phyloP scores from a whole-genome alignment of 2,888 invertebrate species.

The Heliconius sara region DNA sequence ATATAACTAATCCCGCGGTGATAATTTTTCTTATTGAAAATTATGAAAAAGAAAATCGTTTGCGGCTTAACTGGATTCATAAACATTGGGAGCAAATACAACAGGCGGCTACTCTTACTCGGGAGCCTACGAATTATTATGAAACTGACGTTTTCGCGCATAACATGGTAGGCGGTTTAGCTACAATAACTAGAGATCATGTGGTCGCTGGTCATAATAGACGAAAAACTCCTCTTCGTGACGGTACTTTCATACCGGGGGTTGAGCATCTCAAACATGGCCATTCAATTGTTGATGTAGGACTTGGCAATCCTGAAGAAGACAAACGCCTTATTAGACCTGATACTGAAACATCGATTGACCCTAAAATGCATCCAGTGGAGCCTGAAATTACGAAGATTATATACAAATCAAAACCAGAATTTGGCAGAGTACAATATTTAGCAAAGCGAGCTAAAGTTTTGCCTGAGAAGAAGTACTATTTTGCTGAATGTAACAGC shows the following conservation, averaged over 20 bases:
- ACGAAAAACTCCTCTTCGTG: slow-evolving; percentile 55
- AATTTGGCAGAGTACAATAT: slow-evolving; percentile 58
- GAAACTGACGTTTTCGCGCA: slow-evolving; percentile 60
- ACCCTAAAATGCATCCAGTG: slow-evolving; percentile 64
- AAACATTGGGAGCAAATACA: slow-evolving; percentile 57
- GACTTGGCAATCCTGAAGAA: slow-evolving; percentile 58
- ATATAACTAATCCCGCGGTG: slow-evolving; percentile 61
- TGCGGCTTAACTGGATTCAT: slow-evolving; percentile 61
- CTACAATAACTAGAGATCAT: slow-evolving; percentile 60
- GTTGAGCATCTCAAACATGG: slow-evolving; percentile 55
- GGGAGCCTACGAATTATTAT: slow-evolving; percentile 61
- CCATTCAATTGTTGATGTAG: slow-evolving; percentile 58
- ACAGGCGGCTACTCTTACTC: slow-evolving; percentile 59
- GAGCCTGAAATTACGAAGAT: slow-evolving; percentile 54
- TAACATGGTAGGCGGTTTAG: slow-evolving; percentile 60
- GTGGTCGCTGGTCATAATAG: slow-evolving; percentile 55
- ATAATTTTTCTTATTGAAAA: slow-evolving; percentile 62
- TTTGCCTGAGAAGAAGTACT: slow-evolving; percentile 61
- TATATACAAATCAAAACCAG: slow-evolving; percentile 58
- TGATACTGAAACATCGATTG: slow-evolving; percentile 53
- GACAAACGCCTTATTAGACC: slow-evolving; percentile 59
- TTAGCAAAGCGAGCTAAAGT: slow-evolving; percentile 53
- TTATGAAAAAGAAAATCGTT: slow-evolving; percentile 61
- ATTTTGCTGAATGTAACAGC: slow-evolving; percentile 58
- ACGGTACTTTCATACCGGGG: slow-evolving; percentile 57